Evolutionary conservation across 2,113 vertebrate genomes (phyloP).

Genomic region (Ameiurus melas): DNA sequence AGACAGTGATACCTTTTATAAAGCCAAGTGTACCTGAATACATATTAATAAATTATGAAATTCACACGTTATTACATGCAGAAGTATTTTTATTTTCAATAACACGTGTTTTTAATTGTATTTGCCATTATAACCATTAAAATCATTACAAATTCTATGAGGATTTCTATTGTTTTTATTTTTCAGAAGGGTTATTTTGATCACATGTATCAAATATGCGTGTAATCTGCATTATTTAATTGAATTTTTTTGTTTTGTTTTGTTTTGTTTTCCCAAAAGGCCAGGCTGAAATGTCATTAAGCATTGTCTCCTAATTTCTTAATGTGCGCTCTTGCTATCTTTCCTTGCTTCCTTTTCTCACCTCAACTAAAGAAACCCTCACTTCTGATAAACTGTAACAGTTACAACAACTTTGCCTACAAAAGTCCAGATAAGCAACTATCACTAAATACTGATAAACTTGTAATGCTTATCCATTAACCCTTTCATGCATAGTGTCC

Average conservation of each 20-base stretch:
- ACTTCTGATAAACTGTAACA: neutral
- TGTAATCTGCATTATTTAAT: neutral
- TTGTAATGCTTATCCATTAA: neutral
- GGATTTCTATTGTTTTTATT: neutral
- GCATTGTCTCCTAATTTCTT: neutral
- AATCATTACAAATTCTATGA: too few species aligned
- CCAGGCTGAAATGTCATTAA: neutral
- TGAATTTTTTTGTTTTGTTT: neutral
- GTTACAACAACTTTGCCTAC: neutral
- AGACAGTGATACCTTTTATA: neutral
- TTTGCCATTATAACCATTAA: neutral
- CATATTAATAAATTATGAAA: neutral
- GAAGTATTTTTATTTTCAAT: neutral
- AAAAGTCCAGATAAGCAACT: neutral
- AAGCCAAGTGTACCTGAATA: neutral
- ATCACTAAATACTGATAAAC: neutral
- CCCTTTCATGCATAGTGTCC: too few species aligned
- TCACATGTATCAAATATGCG: neutral
- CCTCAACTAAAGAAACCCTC: neutral
- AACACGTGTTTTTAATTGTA: neutral
- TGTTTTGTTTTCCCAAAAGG: neutral
- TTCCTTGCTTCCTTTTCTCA: neutral
- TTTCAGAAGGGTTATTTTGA: too few species aligned
- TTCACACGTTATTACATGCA: neutral
- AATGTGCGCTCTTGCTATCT: neutral